Evolutionary conservation across 1,140 invertebrate genomes (phyloP).

Genomic region (Cotesia chilonis): DNA sequence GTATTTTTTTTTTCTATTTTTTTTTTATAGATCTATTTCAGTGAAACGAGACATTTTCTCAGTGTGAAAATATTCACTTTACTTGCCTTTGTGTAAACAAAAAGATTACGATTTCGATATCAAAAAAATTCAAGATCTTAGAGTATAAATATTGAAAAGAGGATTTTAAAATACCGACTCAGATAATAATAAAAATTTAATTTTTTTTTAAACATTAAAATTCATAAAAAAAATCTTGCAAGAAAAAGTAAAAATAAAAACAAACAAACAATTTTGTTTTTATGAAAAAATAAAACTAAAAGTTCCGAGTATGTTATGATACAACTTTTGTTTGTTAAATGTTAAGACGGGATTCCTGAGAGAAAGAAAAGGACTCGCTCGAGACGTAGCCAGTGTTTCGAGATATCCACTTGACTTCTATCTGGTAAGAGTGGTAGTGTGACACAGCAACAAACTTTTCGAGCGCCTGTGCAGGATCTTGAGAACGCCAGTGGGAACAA

Average conservation of each 20-base stretch:
- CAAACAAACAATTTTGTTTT: conserved; percentile 1
- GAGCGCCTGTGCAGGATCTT: conserved; percentile 31
- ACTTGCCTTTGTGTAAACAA: too few species aligned
- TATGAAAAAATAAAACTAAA: conserved; percentile 4
- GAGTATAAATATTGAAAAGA: too few species aligned
- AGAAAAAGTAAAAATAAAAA: neutral
- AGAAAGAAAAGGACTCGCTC: conserved; percentile 5
- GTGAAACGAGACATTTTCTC: too few species aligned
- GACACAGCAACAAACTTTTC: conserved; percentile 27
- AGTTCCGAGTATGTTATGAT: neutral
- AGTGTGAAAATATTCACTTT: too few species aligned
- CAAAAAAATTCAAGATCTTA: too few species aligned
- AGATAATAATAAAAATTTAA: too few species aligned
- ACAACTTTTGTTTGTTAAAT: conserved; percentile 3
- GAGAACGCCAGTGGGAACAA: conserved; percentile 34
- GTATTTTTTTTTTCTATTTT: too few species aligned
- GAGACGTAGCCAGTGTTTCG: conserved; percentile 19
- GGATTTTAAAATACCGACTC: too few species aligned
- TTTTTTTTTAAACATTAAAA: too few species aligned
- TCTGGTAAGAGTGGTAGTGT: conserved; percentile 1
- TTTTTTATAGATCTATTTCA: too few species aligned
- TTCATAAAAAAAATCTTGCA: too few species aligned
- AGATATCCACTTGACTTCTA: conserved; percentile 28
- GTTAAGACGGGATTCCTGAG: conserved; percentile 15
- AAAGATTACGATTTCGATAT: too few species aligned